These are phyloP conservation scores for Menidia beryllina DNA, from an alignment of 2,113 vertebrate species.

Conservation along the genomic window DNA sequence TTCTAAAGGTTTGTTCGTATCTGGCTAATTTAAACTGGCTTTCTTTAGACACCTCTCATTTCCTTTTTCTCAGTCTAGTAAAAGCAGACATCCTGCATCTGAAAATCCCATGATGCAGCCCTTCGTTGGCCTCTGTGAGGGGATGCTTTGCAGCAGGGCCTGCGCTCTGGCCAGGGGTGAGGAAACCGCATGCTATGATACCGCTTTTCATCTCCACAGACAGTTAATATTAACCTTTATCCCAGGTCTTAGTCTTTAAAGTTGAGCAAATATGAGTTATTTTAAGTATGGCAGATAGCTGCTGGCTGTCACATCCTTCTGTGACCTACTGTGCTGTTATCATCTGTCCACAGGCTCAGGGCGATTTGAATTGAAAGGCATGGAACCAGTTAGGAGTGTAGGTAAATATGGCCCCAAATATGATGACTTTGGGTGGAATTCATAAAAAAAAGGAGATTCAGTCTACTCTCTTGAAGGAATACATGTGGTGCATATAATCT, in stretches of 20 bases:
- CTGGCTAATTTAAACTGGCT: constrained; percentile 78
- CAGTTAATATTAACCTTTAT: constrained; percentile 75
- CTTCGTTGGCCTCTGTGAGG: constrained; percentile 61
- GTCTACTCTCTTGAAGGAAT: constrained; percentile 50
- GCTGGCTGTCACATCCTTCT: constrained; percentile 59
- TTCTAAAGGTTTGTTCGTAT: constrained; percentile 32
- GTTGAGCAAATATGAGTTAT: constrained; percentile 74
- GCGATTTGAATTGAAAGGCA: constrained; percentile 44
- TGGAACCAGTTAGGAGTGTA: constrained; percentile 57
- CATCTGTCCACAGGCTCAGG: constrained; percentile 43
- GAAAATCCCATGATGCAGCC: constrained; percentile 69
- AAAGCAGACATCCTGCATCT: constrained; percentile 74
- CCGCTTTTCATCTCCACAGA: constrained; percentile 69
- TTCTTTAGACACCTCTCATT: constrained; percentile 84
- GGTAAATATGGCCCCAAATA: constrained; percentile 40
- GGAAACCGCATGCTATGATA: constrained; percentile 33
- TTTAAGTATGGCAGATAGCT: constrained; percentile 67
- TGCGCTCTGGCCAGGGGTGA: constrained; percentile 23
- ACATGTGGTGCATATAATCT: constrained; percentile 63
- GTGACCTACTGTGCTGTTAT: constrained; percentile 59
- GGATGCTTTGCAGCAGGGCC: constrained; percentile 27
- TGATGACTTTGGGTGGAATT: constrained; percentile 56
- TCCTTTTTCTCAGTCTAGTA: constrained; percentile 70
- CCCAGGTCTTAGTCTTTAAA: constrained; percentile 68
- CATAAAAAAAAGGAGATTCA: constrained; percentile 53